phyloP scores from a whole-genome alignment of 2,888 invertebrate species.

The Cenopis cana region DNA sequence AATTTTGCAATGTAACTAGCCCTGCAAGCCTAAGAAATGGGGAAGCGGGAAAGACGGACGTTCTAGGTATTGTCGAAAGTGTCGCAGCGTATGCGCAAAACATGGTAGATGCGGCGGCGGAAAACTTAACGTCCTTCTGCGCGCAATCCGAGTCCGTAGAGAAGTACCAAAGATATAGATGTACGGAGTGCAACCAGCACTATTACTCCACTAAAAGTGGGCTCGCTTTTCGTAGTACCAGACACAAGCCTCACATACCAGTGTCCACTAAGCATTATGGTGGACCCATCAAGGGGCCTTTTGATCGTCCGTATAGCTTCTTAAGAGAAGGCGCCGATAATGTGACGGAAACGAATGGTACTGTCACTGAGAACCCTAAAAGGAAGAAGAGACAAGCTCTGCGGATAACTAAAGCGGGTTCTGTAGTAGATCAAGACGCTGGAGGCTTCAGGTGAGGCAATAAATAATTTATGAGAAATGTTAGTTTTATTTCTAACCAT shows the following conservation, averaged over 20 bases:
- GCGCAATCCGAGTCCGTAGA: conserved; percentile 53
- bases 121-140: conserved; percentile 65
- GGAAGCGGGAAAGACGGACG: conserved; percentile 48
- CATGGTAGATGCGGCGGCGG: conserved; percentile 56
- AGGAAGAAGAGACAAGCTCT: neutral
- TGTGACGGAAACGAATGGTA: no score
- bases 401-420: neutral
- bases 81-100: conserved; percentile 56
- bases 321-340: neutral
- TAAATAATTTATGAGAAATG: conserved; percentile 30
- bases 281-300: neutral
- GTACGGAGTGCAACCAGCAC: conserved; percentile 45
- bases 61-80: conserved; percentile 57
- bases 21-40: conserved; percentile 35
- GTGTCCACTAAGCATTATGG: conserved; percentile 56
- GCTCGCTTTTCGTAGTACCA: conserved; percentile 50
- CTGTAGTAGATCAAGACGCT: neutral
- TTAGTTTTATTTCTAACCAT: conserved; percentile 38
- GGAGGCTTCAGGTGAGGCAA: conserved; percentile 34
- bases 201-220: conserved; percentile 47
- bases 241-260: conserved; percentile 57
- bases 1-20: conserved; percentile 62
- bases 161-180: conserved; percentile 54
- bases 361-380: neutral
- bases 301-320: neutral